Evolutionary conservation across 2,797 vertebrate genomes (phyloP).

Genomic region (Natrix natrix): DNA sequence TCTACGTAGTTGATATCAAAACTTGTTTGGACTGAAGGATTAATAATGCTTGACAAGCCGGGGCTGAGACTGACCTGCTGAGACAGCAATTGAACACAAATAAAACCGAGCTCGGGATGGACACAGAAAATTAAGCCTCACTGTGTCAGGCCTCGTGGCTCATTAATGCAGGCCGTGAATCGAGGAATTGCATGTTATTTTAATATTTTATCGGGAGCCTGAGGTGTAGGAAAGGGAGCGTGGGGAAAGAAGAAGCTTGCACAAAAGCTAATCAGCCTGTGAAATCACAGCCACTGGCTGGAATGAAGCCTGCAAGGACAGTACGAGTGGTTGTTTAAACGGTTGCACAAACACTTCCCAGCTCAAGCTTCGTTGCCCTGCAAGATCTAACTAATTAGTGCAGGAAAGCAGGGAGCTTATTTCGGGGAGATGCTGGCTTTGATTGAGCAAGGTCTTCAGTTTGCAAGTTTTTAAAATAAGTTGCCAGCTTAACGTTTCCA

Average conservation of each 20-base stretch:
- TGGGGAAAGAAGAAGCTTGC: not conserved
- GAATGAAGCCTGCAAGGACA: not conserved
- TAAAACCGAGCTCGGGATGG: not conserved
- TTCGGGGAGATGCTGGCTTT: not conserved
- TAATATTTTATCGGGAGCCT: slow-evolving; percentile 1
- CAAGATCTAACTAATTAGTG: not conserved
- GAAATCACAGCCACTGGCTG: not conserved
- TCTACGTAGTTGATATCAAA: slow-evolving; percentile 8
- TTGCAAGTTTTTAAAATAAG: not conserved
- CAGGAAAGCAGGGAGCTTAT: not conserved
- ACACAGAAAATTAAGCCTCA: not conserved
- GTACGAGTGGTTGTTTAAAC: not conserved
- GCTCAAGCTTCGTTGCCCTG: not conserved
- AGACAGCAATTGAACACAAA: slow-evolving; percentile 20
- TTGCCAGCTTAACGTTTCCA: not conserved
- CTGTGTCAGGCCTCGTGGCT: not conserved
- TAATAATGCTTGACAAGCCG: slow-evolving; percentile 24
- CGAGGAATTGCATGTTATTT: slow-evolving; percentile 26
- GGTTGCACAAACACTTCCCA: not conserved
- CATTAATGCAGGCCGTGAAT: slow-evolving; percentile 2
- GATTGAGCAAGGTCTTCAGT: not conserved
- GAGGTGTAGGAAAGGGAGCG: not conserved
- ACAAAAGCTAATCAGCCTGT: not conserved
- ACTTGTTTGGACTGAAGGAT: slow-evolving; percentile 7
- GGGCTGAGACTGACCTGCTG: slow-evolving; percentile 4